Evolutionary conservation across 2,797 vertebrate genomes (phyloP), one percentile per base, ranked within the genome.

Genomic region (Brachyalestes nurse): DNA sequence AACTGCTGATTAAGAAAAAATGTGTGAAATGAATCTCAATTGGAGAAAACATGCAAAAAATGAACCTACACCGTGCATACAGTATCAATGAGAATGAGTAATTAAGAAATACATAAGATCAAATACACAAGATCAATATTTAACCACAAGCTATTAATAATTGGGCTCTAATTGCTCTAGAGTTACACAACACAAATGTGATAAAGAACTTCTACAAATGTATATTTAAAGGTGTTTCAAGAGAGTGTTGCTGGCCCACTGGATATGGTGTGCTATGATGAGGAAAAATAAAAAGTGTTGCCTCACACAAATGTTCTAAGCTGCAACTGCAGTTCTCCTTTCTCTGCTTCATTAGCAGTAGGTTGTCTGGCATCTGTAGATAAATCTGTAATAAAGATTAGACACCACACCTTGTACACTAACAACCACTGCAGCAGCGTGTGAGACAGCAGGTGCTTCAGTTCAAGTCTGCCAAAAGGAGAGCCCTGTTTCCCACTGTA

Each of bases 311-410:
- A 8, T 51, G 47, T 51, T 51, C 47, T 14, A 51, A 13, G 47
- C 13, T 51, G 13, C 16, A 13, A 51, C 47, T 51, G 42, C 10
- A 12, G 42, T 34, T 34, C 13, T 51, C 0, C 2, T 51, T 51
- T 51, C 3, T 14, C 47, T 14, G 13, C 25, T 62, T 1, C 61
- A 28, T 64, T 64, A 64, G 25, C 61, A 17, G 61, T 17, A 38
- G 25, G 61, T 80, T 74, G 71, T 75, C 51, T 74, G 51, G 71
- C 62, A 42, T 80, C 38, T 62, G 16, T 64, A 75, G 40, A 80
- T 67, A 58, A 80, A 70, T 70, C 66, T 51, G 51, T 23, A 78
- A 42, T 67, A 73, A 67, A 58, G 38, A 62, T 47, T 55, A 73
- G 17, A 80, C 49, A 67, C n/a, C 72, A 66, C 51, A 73, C 38